Evolutionary conservation across 2,888 invertebrate genomes (phyloP), one percentile per base, ranked within the genome.

Genomic region (Eristalis intricaria): DNA sequence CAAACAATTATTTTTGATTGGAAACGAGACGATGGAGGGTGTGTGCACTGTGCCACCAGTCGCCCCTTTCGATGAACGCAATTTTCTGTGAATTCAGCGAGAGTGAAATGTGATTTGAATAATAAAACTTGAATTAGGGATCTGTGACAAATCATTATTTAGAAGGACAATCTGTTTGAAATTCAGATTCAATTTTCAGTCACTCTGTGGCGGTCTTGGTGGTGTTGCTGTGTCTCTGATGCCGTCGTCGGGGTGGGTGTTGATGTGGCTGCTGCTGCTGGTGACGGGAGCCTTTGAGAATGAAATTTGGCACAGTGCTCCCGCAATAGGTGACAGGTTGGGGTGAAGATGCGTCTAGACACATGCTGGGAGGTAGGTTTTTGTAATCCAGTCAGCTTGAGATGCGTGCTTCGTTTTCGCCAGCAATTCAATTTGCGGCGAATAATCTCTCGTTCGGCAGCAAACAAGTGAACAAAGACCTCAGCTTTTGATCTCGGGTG

Each of bases 1-100:
- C 80, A 81, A 77, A 85, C 84, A 85, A 85, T 85, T 75, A 80
- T 84, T 84, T 75, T 79, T 85, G 83, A 76, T 85, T 76, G 76
- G 80, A 69, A 69, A 32, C 38, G 80, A 11, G 64, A 22, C 38
- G 64, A 10, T 22, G 22, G 22, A n/a, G 64, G 35, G n/a, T 38
- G 64, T 32, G n/a, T 5, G 5, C 32, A 13, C 4, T 29, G 4
- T 5, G 29, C 29, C 29, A 5, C 29, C 15, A 11, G 22, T 8
- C 58, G 23, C 19, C 13, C 32, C n/a, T 19, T 50, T 40, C 38
- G 22, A n/a, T 29, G 38, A 40, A 66, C 50, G 58, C 50, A 65
- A 65, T 76, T 84, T 77, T 32, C 32, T 78, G 23, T 69, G 78
- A 78, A 70, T 78, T 75, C 61, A 82, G 56, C 71, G 69, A 56